Evolutionary conservation across 2,888 invertebrate genomes (phyloP).

Genomic region (Spodoptera littoralis): DNA sequence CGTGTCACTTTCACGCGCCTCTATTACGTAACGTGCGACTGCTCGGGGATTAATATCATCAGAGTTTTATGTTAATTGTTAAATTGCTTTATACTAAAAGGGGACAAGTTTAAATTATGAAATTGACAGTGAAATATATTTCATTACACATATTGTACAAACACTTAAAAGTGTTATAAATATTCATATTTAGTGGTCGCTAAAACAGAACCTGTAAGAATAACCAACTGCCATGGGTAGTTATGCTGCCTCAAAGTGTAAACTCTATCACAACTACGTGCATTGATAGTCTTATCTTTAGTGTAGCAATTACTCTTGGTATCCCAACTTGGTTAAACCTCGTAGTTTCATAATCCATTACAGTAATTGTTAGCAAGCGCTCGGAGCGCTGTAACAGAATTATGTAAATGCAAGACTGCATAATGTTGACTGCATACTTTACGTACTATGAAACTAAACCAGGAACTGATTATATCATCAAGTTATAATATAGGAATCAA

Average conservation of each 20-base stretch:
- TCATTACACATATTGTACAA: too few species aligned
- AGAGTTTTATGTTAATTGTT: not conserved
- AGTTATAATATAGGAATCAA: slow-evolving; percentile 6
- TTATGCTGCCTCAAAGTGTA: too few species aligned
- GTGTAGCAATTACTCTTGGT: slow-evolving; percentile 6
- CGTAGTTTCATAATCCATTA: slow-evolving; percentile 52
- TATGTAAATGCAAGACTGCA: slow-evolving; percentile 34
- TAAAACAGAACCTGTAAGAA: too few species aligned
- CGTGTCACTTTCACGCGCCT: slow-evolving; percentile 60
- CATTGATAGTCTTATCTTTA: slow-evolving; percentile 15
- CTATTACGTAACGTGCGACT: slow-evolving; percentile 47
- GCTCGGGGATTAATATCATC: slow-evolving; percentile 17
- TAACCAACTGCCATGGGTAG: too few species aligned
- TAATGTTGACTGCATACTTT: slow-evolving; percentile 18
- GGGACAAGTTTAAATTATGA: not conserved
- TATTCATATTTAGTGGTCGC: too few species aligned
- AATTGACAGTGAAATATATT: not conserved
- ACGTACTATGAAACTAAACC: slow-evolving; percentile 9
- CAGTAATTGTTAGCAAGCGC: slow-evolving; percentile 48
- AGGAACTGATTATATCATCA: not conserved
- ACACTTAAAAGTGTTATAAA: too few species aligned
- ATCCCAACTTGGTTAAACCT: slow-evolving; percentile 35
- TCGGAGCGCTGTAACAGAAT: slow-evolving; percentile 38
- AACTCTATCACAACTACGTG: not conserved
- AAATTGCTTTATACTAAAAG: not conserved